phyloP scores from a whole-genome alignment of 2,113 vertebrate genomes.

The Oplegnathus fasciatus region DNA sequence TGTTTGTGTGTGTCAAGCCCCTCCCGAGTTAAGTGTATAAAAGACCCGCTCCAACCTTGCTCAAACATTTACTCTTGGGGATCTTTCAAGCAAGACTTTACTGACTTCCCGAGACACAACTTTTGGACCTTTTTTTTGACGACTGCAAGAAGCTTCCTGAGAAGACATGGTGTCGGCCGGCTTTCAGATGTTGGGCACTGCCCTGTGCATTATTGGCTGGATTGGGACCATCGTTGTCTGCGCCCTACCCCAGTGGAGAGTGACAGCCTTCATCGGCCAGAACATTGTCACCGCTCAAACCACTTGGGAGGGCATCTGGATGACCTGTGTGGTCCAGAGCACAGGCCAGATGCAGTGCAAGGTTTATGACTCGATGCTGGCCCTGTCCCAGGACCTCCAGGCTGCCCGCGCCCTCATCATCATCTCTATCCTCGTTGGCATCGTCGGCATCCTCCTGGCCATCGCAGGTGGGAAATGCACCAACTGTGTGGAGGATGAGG shows the following conservation, averaged over 20 bases:
- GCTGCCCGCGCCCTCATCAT: conserved; percentile 90
- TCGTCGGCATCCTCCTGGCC: conserved; percentile 87
- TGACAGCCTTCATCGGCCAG: conserved; percentile 89
- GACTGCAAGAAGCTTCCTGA: conserved; percentile 13
- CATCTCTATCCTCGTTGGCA: conserved; percentile 87
- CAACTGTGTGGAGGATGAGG: conserved; percentile 92
- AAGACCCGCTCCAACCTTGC: conserved; percentile 46
- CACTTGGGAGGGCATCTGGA: conserved; percentile 96
- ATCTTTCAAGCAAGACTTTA: conserved; percentile 36
- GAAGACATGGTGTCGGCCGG: conserved; percentile 89
- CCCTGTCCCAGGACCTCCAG: conserved; percentile 88
- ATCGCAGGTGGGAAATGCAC: conserved; percentile 93
- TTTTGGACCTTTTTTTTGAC: conserved; percentile 45
- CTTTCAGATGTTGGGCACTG: conserved; percentile 90
- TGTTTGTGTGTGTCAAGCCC: conserved; percentile 55
- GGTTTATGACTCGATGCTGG: conserved; percentile 93
- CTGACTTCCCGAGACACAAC: conserved; percentile 12
- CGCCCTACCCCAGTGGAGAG: conserved; percentile 91
- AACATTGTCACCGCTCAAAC: conserved; percentile 92
- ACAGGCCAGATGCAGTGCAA: conserved; percentile 98
- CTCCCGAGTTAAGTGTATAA: conserved; percentile 73
- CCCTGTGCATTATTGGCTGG: conserved; percentile 92
- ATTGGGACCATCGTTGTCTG: conserved; percentile 89
- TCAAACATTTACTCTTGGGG: conserved; percentile 55
- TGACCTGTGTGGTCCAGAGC: conserved; percentile 95